Evolutionary conservation across 2,888 invertebrate species (phyloP).

Genomic region (Keiferia lycopersicella): DNA sequence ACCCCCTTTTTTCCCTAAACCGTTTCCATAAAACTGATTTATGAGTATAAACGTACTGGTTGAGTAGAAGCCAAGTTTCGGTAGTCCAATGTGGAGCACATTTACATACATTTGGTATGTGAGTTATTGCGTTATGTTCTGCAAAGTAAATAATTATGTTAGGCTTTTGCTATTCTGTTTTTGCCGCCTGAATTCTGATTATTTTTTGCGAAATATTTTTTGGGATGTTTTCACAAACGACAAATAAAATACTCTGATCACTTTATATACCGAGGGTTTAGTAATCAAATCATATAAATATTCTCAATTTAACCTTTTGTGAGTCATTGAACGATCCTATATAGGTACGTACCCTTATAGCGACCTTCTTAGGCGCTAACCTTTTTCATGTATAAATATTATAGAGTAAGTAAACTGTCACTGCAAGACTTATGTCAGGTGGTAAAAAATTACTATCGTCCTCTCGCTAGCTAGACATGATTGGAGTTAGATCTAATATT

Average conservation of each 20-base stretch:
- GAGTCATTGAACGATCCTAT: too few relatives aligned
- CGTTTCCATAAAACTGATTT: slow-evolving; percentile 65
- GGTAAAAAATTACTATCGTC: too few relatives aligned
- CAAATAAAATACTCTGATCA: not conserved
- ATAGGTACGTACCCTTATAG: too few relatives aligned
- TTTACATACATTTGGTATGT: slow-evolving; percentile 64
- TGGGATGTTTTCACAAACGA: not conserved
- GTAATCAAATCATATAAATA: not conserved
- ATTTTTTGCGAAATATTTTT: not conserved
- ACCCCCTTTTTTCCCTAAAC: slow-evolving; percentile 45
- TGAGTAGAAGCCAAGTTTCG: slow-evolving; percentile 56
- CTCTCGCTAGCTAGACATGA: too few relatives aligned
- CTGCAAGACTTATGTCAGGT: too few relatives aligned
- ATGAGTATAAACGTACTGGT: slow-evolving; percentile 45
- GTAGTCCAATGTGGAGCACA: slow-evolving; percentile 59
- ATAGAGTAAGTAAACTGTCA: too few relatives aligned
- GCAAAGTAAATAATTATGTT: slow-evolving; percentile 42
- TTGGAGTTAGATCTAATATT: too few relatives aligned
- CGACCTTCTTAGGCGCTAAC: too few relatives aligned
- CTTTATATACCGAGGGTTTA: too few relatives aligned
- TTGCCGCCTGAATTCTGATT: not conserved
- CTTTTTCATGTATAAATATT: too few relatives aligned
- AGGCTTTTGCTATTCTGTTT: not conserved
- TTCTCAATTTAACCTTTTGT: too few relatives aligned
- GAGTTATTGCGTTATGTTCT: slow-evolving; percentile 52